A percentile compares a stretch with the other conserved stretches of the same genome.
Evolutionary conservation across 2,797 vertebrate species (phyloP).

Genomic region (Podarcis siculus): DNA sequence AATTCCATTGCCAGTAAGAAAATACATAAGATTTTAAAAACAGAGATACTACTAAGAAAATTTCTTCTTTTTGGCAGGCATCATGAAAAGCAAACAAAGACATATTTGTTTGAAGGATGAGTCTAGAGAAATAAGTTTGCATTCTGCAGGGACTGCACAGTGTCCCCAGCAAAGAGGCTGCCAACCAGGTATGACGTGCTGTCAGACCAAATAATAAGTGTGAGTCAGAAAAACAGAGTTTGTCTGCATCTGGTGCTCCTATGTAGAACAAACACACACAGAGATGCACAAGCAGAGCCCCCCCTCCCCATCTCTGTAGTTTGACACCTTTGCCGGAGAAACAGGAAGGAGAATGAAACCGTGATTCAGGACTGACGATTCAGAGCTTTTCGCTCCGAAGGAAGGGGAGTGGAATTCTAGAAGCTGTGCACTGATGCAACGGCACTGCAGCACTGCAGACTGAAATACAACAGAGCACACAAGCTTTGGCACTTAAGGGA

Average conservation of each 20-base stretch:
- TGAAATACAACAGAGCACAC: conserved; percentile 46
- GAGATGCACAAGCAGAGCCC: conserved; percentile 1
- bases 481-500: conserved; percentile 7
- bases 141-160: conserved; percentile 18
- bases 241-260: conserved; percentile 24
- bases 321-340: conserved; percentile 1
- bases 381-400: conserved; percentile 30
- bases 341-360: not conserved
- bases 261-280: not conserved
- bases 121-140: conserved; percentile 3
- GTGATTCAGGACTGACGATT: not conserved
- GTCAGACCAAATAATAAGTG: conserved; percentile 11
- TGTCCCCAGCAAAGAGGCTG: conserved; percentile 36
- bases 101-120: not conserved
- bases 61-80: not conserved
- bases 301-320: conserved; percentile 54
- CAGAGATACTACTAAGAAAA: not conserved
- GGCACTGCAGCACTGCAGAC: conserved; percentile 70
- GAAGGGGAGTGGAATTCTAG: conserved; percentile 58
- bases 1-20: not conserved
- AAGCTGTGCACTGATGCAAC: conserved; percentile 67
- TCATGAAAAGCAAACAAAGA: not conserved
- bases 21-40: not conserved
- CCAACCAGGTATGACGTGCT: conserved; percentile 31
- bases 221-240: conserved; percentile 7